phyloP scores from a whole-genome alignment of 2,113 vertebrate genomes.

The Grallaria varia region DNA sequence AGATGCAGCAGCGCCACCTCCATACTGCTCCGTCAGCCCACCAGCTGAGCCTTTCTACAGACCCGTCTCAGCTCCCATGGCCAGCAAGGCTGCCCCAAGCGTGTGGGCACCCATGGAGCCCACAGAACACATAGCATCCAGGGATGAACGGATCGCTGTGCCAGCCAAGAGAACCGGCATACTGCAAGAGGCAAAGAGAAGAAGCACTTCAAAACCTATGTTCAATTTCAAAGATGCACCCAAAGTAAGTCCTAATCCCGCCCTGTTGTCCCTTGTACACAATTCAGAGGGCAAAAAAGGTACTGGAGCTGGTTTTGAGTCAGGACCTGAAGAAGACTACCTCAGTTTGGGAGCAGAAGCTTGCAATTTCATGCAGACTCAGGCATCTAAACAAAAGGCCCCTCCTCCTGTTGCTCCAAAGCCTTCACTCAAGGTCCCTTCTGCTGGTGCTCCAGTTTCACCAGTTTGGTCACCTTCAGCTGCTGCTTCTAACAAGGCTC shows the following conservation, averaged over 20 bases:
- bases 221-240: conserved; percentile 93
- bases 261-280: conserved; percentile 89
- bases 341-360: conserved; percentile 97
- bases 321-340: conserved; percentile 95
- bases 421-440: conserved; percentile 79
- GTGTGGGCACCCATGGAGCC: conserved; percentile 80
- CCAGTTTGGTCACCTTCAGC: conserved; percentile 84
- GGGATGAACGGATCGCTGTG: conserved; percentile 92
- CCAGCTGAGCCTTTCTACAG: conserved; percentile 77
- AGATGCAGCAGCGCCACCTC: conserved; percentile 78
- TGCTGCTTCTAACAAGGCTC: conserved; percentile 71
- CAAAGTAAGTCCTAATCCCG: conserved; percentile 92
- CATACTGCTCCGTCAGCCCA: conserved; percentile 74
- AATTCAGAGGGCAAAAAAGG: conserved; percentile 81
- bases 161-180: conserved; percentile 91
- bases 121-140: conserved; percentile 89
- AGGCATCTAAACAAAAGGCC: conserved; percentile 84
- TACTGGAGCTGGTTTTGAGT: conserved; percentile 82
- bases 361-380: conserved; percentile 93
- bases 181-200: conserved; percentile 84
- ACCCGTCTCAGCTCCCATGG: conserved; percentile 61
- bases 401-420: conserved; percentile 97
- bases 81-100: conserved; percentile 52
- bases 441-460: conserved; percentile 75
- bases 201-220: conserved; percentile 87